phyloP scores from a whole-genome alignment of 2,797 vertebrate species.

The Galagoides demidoff region DNA sequence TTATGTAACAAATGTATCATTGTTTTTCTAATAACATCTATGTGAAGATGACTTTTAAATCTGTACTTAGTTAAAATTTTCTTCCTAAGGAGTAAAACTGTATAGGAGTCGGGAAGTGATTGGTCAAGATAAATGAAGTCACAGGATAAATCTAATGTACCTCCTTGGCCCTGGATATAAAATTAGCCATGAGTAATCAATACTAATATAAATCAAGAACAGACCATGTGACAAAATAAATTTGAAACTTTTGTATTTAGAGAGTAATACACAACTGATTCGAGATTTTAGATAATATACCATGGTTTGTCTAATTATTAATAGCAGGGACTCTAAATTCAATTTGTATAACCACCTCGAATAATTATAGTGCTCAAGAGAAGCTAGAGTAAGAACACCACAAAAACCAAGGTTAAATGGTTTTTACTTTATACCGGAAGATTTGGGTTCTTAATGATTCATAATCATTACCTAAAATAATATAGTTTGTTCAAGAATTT shows the following conservation, averaged over 20 bases:
- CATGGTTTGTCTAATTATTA: slow-evolving; percentile 46
- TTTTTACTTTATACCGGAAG: slow-evolving; percentile 49
- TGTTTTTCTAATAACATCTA: slow-evolving; percentile 42
- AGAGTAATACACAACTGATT: neutral
- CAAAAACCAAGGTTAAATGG: slow-evolving; percentile 55
- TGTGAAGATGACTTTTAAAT: slow-evolving; percentile 44
- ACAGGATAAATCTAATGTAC: slow-evolving; percentile 23
- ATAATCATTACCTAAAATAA: slow-evolving; percentile 78
- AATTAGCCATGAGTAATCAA: slow-evolving; percentile 57
- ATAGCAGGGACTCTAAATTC: slow-evolving; percentile 51
- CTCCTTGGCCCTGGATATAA: slow-evolving; percentile 22
- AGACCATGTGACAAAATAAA: slow-evolving; percentile 7
- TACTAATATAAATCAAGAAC: slow-evolving; percentile 48
- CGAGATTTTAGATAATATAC: slow-evolving; percentile 8
- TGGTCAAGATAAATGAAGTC: slow-evolving; percentile 47
- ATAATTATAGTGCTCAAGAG: slow-evolving; percentile 35
- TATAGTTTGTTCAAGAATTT: slow-evolving; percentile 69
- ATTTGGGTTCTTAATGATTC: slow-evolving; percentile 72
- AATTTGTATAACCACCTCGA: slow-evolving; percentile 64
- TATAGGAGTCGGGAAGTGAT: neutral
- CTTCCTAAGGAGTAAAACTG: slow-evolving; percentile 22
- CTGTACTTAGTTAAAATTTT: slow-evolving; percentile 19
- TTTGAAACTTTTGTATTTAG: slow-evolving; percentile 14
- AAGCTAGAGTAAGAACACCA: slow-evolving; percentile 23
- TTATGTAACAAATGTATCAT: neutral